Conservation (phyloP, 2,888 invertebrate genomes). For the Lepidocyrtoides sp. region DNA sequence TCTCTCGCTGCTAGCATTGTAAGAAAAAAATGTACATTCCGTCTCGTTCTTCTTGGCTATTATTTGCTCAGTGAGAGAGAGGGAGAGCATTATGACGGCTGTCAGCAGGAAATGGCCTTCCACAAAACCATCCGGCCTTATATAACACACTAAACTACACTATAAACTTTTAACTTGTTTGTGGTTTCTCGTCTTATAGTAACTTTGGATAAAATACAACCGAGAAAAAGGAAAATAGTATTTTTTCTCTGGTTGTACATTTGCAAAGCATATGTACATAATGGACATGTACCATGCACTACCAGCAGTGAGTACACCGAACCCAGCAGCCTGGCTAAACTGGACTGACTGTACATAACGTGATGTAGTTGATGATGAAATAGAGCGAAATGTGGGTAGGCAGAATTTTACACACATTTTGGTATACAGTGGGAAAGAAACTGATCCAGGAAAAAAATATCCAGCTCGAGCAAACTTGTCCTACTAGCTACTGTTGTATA, state of each 20-base stretch:
- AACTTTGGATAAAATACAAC: conserved; percentile 7
- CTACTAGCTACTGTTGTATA: background rate
- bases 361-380: conserved; percentile 25
- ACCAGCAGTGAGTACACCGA: conserved; percentile 31
- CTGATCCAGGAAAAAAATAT: conserved; percentile 22
- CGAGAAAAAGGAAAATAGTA: background rate
- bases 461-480: background rate
- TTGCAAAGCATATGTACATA: too few relatives aligned
- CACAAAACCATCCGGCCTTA: conserved; percentile 58
- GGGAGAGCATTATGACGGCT: conserved; percentile 48
- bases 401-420: background rate
- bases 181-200: conserved; percentile 21
- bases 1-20: background rate
- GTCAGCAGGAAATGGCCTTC: conserved; percentile 75
- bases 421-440: background rate
- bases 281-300: conserved; percentile 35
- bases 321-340: background rate
- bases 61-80: background rate
- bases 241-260: conserved; percentile 22
- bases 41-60: background rate
- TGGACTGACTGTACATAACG: conserved; percentile 19
- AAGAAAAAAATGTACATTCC: background rate
- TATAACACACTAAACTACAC: conserved; percentile 12
- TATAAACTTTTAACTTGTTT: conserved; percentile 47
- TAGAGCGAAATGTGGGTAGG: background rate